Percentiles rank a stretch among this genome's conserved stretches.
These are phyloP conservation scores for Euwallacea similis DNA, from an alignment of 1,140 invertebrate genomes.

Conservation along the genomic window DNA sequence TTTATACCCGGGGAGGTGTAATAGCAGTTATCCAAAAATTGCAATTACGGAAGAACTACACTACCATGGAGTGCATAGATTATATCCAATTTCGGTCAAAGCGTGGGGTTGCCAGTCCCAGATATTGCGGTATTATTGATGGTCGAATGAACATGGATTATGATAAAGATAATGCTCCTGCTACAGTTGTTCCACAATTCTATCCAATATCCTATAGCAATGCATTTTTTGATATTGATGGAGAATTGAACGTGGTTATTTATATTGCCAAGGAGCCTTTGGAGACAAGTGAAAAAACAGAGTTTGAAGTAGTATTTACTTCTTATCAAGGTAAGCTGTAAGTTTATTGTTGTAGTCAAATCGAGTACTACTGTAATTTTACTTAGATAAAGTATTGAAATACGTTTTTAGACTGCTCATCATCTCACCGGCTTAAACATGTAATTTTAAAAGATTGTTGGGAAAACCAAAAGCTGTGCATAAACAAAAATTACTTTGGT, in stretches of 20 bases:
- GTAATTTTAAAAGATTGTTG: too few species aligned
- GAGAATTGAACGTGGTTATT: conserved; percentile 12
- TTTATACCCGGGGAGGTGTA: conserved; percentile 14
- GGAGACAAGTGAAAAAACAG: not conserved
- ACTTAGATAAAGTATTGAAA: too few species aligned
- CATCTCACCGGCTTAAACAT: too few species aligned
- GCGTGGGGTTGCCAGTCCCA: conserved; percentile 1
- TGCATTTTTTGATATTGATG: conserved; percentile 14
- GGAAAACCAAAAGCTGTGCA: not conserved
- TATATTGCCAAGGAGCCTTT: conserved; percentile 15
- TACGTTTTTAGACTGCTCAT: too few species aligned
- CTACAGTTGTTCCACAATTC: not conserved
- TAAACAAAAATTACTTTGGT: not conserved
- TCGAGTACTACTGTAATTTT: not conserved
- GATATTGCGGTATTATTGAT: conserved; percentile 20
- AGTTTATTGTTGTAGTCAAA: too few species aligned
- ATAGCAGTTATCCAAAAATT: conserved; percentile 36
- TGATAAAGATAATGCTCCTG: not conserved
- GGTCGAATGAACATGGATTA: conserved; percentile 15
- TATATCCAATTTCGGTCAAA: conserved; percentile 31
- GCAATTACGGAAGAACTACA: conserved; percentile 28
- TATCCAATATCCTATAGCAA: conserved; percentile 8
- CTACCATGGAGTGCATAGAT: conserved; percentile 36
- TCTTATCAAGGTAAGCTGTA: conserved; percentile 11
- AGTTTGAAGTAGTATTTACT: conserved; percentile 17